phyloP scores from a whole-genome alignment of 2,888 invertebrate genomes.

The Eupithecia tripunctaria region DNA sequence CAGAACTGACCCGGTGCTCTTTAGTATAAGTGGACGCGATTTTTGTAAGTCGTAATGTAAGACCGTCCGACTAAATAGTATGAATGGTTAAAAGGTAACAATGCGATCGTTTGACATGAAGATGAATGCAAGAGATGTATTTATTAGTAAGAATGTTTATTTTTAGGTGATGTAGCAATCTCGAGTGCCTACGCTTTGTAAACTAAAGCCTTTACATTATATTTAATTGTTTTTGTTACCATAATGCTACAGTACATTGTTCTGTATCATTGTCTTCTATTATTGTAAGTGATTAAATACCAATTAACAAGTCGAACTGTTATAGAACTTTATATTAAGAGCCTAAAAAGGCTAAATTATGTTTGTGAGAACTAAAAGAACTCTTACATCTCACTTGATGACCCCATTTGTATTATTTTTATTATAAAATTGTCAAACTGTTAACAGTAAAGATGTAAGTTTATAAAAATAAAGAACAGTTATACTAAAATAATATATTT shows the following conservation, averaged over 20 bases:
- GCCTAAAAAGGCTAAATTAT: conserved; percentile 48
- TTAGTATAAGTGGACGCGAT: conserved; percentile 72
- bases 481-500: conserved; percentile 85
- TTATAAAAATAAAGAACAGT: conserved; percentile 80
- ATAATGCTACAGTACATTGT: conserved; percentile 78
- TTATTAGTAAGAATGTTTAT: conserved; percentile 83
- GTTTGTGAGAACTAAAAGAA: conserved; percentile 34
- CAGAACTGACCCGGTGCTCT: conserved; percentile 83
- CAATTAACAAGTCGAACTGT: conserved; percentile 84
- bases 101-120: conserved; percentile 50
- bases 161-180: conserved; percentile 82
- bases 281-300: conserved; percentile 79
- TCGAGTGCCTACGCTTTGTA: conserved; percentile 85
- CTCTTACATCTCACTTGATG: conserved; percentile 42
- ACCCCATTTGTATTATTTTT: conserved; percentile 81
- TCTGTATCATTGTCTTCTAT: conserved; percentile 82
- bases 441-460: conserved; percentile 83
- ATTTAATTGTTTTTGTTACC: conserved; percentile 84
- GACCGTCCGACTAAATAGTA: conserved; percentile 73
- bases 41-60: conserved; percentile 70
- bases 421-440: conserved; percentile 81
- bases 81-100: conserved; percentile 53
- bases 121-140: conserved; percentile 74
- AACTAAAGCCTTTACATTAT: conserved; percentile 79
- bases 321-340: conserved; percentile 61